phyloP scores from a whole-genome alignment of 1,140 invertebrate genomes.

The Melipona quadrifasciata region DNA sequence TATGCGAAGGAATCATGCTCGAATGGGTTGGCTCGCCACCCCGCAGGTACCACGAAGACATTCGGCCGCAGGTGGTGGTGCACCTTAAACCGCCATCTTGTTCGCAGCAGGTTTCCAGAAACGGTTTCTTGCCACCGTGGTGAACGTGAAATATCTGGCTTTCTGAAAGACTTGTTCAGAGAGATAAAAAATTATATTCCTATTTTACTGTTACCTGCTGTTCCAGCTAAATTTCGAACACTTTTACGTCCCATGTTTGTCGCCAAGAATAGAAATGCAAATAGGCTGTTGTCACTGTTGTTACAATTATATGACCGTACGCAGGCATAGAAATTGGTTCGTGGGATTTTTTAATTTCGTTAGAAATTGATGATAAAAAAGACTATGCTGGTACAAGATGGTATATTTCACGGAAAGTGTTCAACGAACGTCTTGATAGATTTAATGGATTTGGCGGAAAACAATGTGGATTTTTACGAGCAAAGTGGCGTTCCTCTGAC shows the following conservation, averaged over 20 bases:
- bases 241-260: neutral
- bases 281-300: too few species aligned
- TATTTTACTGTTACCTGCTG: neutral
- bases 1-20: conserved; percentile 78
- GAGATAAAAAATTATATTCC: neutral
- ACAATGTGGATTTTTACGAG: conserved; percentile 35
- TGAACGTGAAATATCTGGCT: neutral
- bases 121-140: conserved; percentile 13
- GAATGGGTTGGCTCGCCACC: conserved; percentile 70
- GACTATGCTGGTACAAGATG: neutral
- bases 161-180: neutral
- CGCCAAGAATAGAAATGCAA: neutral
- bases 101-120: conserved; percentile 53
- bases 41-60: conserved; percentile 71
- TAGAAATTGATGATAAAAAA: neutral
- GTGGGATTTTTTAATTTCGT: too few species aligned
- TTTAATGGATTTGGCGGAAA: neutral
- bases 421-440: neutral
- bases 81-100: conserved; percentile 67
- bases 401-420: neutral
- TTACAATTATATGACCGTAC: neutral
- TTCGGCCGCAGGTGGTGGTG: conserved; percentile 75
- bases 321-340: neutral
- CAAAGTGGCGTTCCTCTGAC: conserved; percentile 7
- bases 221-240: neutral